Evolutionary conservation across 2,797 vertebrate genomes (phyloP).

Genomic region (Apodemus agrarius): DNA sequence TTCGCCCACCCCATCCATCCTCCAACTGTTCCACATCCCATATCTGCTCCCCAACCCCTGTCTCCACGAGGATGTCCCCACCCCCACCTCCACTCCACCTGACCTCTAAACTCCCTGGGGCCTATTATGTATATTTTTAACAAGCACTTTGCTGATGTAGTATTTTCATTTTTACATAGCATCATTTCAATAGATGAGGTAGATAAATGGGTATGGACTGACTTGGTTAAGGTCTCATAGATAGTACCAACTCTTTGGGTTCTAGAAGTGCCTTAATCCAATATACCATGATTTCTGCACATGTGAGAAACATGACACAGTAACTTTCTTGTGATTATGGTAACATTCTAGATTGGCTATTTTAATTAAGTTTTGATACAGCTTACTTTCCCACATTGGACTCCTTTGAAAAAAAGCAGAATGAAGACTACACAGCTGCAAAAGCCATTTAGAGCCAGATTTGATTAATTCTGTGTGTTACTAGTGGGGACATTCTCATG

Average conservation of each 20-base stretch:
- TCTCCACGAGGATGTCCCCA: too few relatives aligned
- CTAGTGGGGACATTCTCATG: neutral
- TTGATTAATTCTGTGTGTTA: neutral
- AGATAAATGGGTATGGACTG: neutral
- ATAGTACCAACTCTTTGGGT: neutral
- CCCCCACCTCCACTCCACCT: too few relatives aligned
- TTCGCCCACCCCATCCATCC: too few relatives aligned
- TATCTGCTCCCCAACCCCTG: too few relatives aligned
- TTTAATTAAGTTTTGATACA: slow-evolving; percentile 21
- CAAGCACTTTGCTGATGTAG: neutral
- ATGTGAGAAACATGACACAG: neutral
- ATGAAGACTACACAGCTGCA: neutral
- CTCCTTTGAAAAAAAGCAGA: neutral
- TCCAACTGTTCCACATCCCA: too few relatives aligned
- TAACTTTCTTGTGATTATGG: neutral
- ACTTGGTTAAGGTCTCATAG: neutral
- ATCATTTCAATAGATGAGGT: neutral
- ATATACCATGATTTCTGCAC: neutral
- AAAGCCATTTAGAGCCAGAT: neutral
- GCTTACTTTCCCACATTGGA: neutral
- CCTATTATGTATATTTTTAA: neutral
- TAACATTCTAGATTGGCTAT: neutral
- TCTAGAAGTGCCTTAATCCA: neutral
- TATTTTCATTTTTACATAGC: neutral
- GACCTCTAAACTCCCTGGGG: too few relatives aligned